Evolutionary conservation across 2,888 invertebrate species (phyloP), one percentile per base, ranked within the genome.

Genomic region (Gari tellinella): DNA sequence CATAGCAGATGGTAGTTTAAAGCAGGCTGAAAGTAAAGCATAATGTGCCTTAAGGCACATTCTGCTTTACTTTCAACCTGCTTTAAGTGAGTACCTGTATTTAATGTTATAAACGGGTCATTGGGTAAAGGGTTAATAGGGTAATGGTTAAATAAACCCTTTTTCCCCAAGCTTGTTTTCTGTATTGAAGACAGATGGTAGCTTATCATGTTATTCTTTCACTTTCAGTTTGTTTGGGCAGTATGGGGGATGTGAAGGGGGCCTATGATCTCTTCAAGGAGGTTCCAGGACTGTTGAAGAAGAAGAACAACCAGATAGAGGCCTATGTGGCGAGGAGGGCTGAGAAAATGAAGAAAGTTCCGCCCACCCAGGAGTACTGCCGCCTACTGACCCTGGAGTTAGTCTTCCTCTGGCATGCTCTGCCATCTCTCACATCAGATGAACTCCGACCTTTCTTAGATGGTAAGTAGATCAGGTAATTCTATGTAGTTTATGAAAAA

Each of bases 331-430:
- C 84, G 2, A 83, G 91, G 51, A 87, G 93, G 75, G 91, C 88
- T 1, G 87, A 90, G 65, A 88, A 84, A 63, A 86, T 91, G 60
- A 86, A 88, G 79, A 92, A 92, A 79, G 68, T 83, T n/a, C 72
- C 83, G 8, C 86, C 89, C 8, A 87, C 86, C 4, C 86, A 86
- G 73, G 88, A 91, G 58, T 87, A 93, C 86, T 95, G 94, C 91
- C 93, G 93, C 75, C 89, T 95, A 64, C 92, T 95, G 55, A 93
- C 94, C 21, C 94, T 94, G 84, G 95, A 95, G 90, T 92, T 95
- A 88, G 92, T 95, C 40, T 95, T 94, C 85, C 90, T 95, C 52
- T 95, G 95, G 95, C 95, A 95, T 85, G 94, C 95, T 14, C 89
- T 95, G 80, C 93, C 94, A 4, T 86, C 85, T 0, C 87, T 89